Percentiles rank a stretch among this genome's conserved stretches.
Evolutionary conservation across 2,113 vertebrate species (phyloP).

Genomic region (Phalacrocorax pelagicus): DNA sequence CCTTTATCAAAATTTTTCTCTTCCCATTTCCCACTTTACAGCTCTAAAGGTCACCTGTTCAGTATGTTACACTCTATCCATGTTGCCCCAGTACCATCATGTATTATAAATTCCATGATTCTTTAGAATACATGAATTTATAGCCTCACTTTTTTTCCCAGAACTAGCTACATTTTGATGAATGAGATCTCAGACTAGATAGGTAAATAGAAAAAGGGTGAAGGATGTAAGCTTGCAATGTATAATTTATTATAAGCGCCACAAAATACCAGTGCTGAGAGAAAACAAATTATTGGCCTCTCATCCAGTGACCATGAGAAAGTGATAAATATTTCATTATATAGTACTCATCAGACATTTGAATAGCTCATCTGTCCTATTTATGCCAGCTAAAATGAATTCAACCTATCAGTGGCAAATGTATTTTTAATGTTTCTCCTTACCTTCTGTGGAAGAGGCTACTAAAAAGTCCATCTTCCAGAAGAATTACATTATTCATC

Average conservation of each 20-base stretch:
- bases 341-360: conserved; percentile 69
- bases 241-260: conserved; percentile 65
- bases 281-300: conserved; percentile 70
- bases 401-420: conserved; percentile 76
- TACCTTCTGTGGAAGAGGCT: conserved; percentile 32
- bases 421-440: conserved; percentile 77
- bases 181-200: conserved; percentile 56
- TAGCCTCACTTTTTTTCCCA: conserved; percentile 23
- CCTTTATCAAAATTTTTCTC: background rate
- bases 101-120: conserved; percentile 20
- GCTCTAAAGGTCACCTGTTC: background rate
- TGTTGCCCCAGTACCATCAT: background rate
- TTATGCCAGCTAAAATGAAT: conserved; percentile 80
- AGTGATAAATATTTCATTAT: conserved; percentile 74
- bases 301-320: conserved; percentile 67
- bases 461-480: conserved; percentile 33
- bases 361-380: conserved; percentile 79
- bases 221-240: conserved; percentile 39
- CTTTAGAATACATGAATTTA: conserved; percentile 49
- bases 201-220: conserved; percentile 61
- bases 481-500: conserved; percentile 2
- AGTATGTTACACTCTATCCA: background rate
- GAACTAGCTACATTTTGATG: conserved; percentile 17
- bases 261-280: conserved; percentile 53
- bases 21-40: background rate